Evolutionary conservation across 2,888 invertebrate species (phyloP).

Genomic region (Clitarchus hookeri): DNA sequence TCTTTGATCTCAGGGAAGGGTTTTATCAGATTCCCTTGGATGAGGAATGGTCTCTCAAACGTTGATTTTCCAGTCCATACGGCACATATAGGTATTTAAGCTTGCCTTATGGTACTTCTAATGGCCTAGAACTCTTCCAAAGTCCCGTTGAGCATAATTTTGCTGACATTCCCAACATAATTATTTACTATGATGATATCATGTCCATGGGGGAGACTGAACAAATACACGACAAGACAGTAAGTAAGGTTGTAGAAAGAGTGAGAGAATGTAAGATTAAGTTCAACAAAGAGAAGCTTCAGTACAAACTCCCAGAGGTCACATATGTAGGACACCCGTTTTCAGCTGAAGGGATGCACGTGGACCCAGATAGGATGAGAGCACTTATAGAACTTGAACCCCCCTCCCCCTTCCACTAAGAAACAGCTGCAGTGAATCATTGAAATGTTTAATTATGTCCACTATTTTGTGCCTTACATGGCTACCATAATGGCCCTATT

Average conservation of each 20-base stretch:
- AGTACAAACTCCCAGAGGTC: not conserved
- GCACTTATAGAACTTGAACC: not conserved
- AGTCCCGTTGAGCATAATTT: not conserved
- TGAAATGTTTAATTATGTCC: not conserved
- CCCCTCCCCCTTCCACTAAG: not conserved
- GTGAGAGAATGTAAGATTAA: not conserved
- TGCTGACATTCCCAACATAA: not conserved
- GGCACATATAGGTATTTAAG: not conserved
- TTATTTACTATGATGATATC: not conserved
- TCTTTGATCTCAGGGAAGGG: not conserved
- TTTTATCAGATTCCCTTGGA: not conserved
- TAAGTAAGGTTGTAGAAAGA: not conserved
- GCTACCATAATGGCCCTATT: not conserved
- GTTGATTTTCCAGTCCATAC: not conserved
- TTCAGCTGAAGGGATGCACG: not conserved
- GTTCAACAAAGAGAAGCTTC: not conserved
- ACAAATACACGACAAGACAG: not conserved
- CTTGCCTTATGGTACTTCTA: not conserved
- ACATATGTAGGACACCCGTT: not conserved
- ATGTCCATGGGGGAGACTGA: not conserved
- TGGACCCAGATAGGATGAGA: not conserved
- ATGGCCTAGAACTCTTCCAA: not conserved
- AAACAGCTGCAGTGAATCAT: not conserved
- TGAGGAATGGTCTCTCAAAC: not conserved
- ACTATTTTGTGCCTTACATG: not conserved